Evolutionary conservation across 2,888 invertebrate species (phyloP), one percentile per base, ranked within the genome.

Genomic region (Desoria tigrina): DNA sequence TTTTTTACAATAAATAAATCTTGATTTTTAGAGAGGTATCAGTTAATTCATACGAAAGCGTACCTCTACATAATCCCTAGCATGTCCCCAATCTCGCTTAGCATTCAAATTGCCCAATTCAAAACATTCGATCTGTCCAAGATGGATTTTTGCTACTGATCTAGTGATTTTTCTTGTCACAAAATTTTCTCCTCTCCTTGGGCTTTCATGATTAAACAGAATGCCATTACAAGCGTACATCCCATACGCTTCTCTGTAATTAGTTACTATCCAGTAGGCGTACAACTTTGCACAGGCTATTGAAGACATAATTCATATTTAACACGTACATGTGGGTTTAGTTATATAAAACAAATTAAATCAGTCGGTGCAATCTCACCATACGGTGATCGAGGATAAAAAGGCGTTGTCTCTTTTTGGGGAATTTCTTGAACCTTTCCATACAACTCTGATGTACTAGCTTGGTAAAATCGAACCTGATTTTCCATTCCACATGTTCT

Each of bases 151-250:
- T 9, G 99, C 95, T 24, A 99, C 97, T 1, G 92, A 94, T 42
- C 99, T 85, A 0, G 99, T 98, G 70, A 99, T 94, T 83, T 99
- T 99, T 72, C 99, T 85, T 0, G 99, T 99, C 7, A 99, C 99
- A 83, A 99, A 99, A 79, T 93, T 99, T 82, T 98, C 98, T 14
- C 98, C 96, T 73, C 97, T 83, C 59, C 96, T 83, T 0, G 97
- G 97, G 77, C 92, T 93, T 82, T 97, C 97, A 79, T 97, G 97
- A 82, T 97, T 97, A 81, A 97, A 97, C 4, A 97, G 83, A 66
- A 97, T 90, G 0, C 97, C 97, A 81, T 97, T 97, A 78, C 94
- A 94, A 0, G 95, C 94, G 80, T 89, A 96, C 88, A 97, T 94
- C 59, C 87, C 86, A 79, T 97, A 97, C 0, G 97, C 95, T 80